Evolutionary conservation across 2,888 invertebrate genomes (phyloP), one percentile per base, ranked within the genome.

Genomic region (Pegoplata infirma): DNA sequence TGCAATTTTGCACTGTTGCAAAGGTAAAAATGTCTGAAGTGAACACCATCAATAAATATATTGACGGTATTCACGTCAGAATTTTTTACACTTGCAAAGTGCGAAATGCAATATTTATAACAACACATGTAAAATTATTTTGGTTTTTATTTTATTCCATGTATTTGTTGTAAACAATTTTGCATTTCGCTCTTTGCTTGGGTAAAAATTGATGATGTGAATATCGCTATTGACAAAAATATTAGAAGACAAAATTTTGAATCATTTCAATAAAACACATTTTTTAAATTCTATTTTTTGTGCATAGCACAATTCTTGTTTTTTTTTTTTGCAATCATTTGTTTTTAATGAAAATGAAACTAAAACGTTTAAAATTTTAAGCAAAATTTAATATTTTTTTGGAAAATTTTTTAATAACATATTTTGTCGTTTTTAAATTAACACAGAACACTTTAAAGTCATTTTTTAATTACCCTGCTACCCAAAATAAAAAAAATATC

Each of bases 281-380:
- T n/a, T n/a, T 51, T 56, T 63, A 16, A 21, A 28, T 32, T 17
- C 19, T 51, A 47, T 32, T 44, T 51, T 28, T 55, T 63, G 79
- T 79, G 79, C 79, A 66, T 46, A 76, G 79, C 79, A 79, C 79
- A 51, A 14, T 36, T n/a, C n/a, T n/a, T n/a, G n/a, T n/a, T n/a
- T n/a, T n/a, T n/a, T n/a, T n/a, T 68, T 67, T 53, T 59, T 69
- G 58, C 17, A 74, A 53, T 46, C 7, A 12, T 76, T 64, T 21
- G 5, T 10, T 32, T 5, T 28, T 32, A 17, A 10, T 56, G 16
- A 32, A 16, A 28, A 17, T 14, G 19, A 49, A 21, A 32, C 7
- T 28, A 1, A 46, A 56, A 53, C 36, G 47, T 53, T 5, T n/a
- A n/a, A 14, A 63, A 47, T 23, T 51, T 49, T 56, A 25, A 19